Base-by-base conservation (phyloP, 1,140 invertebrate genomes). In the Ditylenchus dipsaci region DNA sequence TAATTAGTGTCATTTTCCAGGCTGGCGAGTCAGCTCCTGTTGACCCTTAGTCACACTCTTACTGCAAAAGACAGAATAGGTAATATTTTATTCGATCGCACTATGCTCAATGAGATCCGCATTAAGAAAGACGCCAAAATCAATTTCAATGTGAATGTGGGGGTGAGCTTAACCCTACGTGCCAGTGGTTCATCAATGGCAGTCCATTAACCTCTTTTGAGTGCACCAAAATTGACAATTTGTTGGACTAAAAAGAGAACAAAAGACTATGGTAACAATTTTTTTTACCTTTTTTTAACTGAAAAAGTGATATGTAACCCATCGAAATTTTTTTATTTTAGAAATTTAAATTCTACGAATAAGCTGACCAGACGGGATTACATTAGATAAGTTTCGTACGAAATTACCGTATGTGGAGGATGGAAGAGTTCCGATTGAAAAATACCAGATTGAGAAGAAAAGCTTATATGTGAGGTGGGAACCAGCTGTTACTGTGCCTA, bases 371-470 rank as follows among this genome's bases (percentile, higher is more conserved):
- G n/a, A n/a, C n/a, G n/a, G n/a, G n/a, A n/a, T n/a, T n/a, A n/a
- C n/a, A n/a, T n/a, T n/a, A n/a, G n/a, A n/a, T n/a, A n/a, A n/a
- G n/a, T n/a, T n/a, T n/a, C n/a, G n/a, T n/a, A n/a, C n/a, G n/a
- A n/a, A n/a, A n/a, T n/a, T n/a, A n/a, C n/a, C n/a, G n/a, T n/a
- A n/a, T n/a, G n/a, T n/a, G n/a, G n/a, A n/a, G n/a, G 93, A 97
- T 84, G 93, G 93, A 62, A 94, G 95, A 45, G 90, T 92, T 38
- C 93, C 92, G 23, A 91, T 98, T 78, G 91, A 91, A 33, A 91
- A 90, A 45, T 98, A 97, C 82, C 89, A 96, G 58, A 89, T 98
- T 68, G 94, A 98, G 85, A 96, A 94, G 87, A 93, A 93, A 81
- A 92, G 95, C 82, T 89, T 92, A 62, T 90, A 90, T 79, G 90